Evolutionary conservation across 1,140 invertebrate species (phyloP).

Genomic region (Tetraneura akinire): DNA sequence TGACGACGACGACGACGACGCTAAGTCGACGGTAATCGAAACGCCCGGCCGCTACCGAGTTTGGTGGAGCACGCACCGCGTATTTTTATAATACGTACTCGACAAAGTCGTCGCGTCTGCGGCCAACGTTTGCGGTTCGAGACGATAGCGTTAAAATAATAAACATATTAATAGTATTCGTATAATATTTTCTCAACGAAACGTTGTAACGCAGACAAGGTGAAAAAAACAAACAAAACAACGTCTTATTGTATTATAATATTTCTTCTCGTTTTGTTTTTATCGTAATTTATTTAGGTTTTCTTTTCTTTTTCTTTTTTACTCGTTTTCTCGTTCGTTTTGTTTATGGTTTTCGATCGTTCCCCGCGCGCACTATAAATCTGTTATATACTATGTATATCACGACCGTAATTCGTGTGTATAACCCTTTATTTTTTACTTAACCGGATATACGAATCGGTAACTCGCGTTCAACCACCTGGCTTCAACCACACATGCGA

Average conservation of each 20-base stretch:
- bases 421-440: slow-evolving; percentile 15
- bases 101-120: too few species aligned
- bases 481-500: slow-evolving; percentile 38
- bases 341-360: background rate
- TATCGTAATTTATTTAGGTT: background rate
- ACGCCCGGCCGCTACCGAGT: too few species aligned
- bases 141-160: too few species aligned
- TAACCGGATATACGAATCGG: slow-evolving; percentile 28
- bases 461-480: slow-evolving; percentile 22
- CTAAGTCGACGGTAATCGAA: too few species aligned
- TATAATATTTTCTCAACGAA: too few species aligned
- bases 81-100: too few species aligned
- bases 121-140: too few species aligned
- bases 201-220: too few species aligned
- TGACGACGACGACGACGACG: too few species aligned
- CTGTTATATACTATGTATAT: background rate
- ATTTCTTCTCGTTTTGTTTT: background rate
- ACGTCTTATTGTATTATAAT: background rate
- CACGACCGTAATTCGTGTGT: background rate
- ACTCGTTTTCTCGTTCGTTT: background rate
- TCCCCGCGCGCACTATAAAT: too few species aligned
- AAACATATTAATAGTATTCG: too few species aligned
- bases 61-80: too few species aligned
- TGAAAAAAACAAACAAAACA: background rate
- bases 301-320: background rate